A percentile compares a stretch with the other conserved stretches of the same genome.
phyloP scores from a whole-genome alignment of 2,888 invertebrate species.

The Caenorhabditis sp. region DNA sequence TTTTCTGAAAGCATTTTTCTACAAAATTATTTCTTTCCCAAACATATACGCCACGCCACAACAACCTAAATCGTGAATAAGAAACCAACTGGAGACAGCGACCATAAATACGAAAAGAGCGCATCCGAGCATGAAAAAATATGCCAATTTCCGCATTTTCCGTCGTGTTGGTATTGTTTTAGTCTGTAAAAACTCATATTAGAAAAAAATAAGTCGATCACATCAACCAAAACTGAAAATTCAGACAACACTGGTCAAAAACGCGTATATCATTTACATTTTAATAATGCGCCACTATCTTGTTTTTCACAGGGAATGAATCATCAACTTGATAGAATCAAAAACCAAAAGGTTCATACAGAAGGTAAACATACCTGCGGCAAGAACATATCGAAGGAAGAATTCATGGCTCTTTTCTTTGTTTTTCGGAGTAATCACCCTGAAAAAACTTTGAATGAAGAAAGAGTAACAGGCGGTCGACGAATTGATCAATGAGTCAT shows the following conservation, averaged over 20 bases:
- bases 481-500: neutral
- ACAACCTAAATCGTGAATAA: constrained; percentile 33
- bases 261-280: no score
- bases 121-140: neutral
- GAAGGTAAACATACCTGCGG: constrained; percentile 1
- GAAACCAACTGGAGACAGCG: constrained; percentile 39
- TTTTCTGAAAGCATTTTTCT: neutral
- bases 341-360: neutral
- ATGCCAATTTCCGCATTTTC: constrained; percentile 33
- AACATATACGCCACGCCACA: neutral
- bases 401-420: neutral
- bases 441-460: neutral
- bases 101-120: constrained; percentile 18
- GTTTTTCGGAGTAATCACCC: neutral
- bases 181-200: neutral
- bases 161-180: constrained; percentile 20
- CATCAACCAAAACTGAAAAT: neutral
- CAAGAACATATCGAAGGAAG: neutral
- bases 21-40: neutral
- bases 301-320: no score
- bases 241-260: neutral
- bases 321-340: neutral
- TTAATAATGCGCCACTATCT: no score
- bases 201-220: neutral
- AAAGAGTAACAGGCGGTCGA: neutral